These are phyloP conservation scores for Hymenopus coronatus DNA, from an alignment of 2,888 invertebrate species.

Conservation along the genomic window DNA sequence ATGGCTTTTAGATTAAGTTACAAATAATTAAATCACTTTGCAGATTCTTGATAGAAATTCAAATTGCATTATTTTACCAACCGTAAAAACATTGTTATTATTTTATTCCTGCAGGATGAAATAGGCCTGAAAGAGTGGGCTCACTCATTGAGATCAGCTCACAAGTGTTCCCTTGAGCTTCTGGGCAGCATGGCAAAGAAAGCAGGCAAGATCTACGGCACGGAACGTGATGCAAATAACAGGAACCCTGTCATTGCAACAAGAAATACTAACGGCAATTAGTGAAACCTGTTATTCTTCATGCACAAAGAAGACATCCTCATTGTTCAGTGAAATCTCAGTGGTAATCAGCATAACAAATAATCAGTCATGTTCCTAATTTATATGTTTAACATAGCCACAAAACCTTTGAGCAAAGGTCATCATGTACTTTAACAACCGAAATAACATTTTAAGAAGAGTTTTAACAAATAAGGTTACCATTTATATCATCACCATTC, in stretches of 20 bases:
- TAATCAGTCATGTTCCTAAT: not conserved
- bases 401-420: not conserved
- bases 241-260: constrained; percentile 50
- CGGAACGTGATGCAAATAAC: constrained; percentile 55
- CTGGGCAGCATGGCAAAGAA: constrained; percentile 97
- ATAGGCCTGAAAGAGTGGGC: constrained; percentile 99
- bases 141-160: constrained; percentile 88
- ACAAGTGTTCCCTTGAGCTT: constrained; percentile 93
- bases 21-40: too few relatives aligned
- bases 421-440: not conserved
- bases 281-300: constrained; percentile 5
- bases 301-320: constrained; percentile 6
- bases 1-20: too few relatives aligned
- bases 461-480: not conserved
- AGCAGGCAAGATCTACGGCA: constrained; percentile 98
- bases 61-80: too few relatives aligned
- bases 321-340: constrained; percentile 1
- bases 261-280: constrained; percentile 57
- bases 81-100: too few relatives aligned
- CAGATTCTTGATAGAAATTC: too few relatives aligned
- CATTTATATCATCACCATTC: not conserved
- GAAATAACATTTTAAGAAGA: not conserved
- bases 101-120: constrained; percentile 69
- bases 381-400: not conserved
- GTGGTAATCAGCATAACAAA: not conserved